phyloP scores from a whole-genome alignment of 2,797 vertebrate species.

The Scolopax bukidnonensis region DNA sequence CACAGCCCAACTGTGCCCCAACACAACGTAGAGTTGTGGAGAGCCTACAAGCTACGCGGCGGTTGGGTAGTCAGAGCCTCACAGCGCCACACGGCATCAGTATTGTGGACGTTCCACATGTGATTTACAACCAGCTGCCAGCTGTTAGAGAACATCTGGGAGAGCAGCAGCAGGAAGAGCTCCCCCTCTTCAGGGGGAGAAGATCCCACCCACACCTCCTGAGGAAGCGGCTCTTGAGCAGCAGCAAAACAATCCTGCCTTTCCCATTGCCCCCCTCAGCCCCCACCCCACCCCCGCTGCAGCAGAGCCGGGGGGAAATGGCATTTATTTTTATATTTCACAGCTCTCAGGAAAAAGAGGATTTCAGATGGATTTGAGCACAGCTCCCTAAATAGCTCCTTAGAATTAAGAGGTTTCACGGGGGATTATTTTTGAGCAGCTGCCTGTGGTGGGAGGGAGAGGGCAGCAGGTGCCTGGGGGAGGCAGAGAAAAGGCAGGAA shows the following conservation, averaged over 20 bases:
- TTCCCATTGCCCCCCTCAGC: not conserved
- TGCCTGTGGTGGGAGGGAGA: not conserved
- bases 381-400: conserved; percentile 60
- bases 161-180: not conserved
- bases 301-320: not conserved
- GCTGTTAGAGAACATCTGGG: not conserved
- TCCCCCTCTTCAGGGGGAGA: not conserved
- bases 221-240: not conserved
- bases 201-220: rapidly evolving
- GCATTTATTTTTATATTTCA: conserved; percentile 6
- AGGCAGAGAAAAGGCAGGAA: not conserved
- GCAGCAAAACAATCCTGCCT: not conserved
- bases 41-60: rapidly evolving
- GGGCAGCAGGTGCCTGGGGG: not conserved
- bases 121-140: not conserved
- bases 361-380: conserved; percentile 56
- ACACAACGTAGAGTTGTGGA: not conserved
- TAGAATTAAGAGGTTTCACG: conserved; percentile 40
- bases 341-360: conserved; percentile 42
- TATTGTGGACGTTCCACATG: rapidly evolving
- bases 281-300: not conserved
- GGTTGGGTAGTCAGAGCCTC: not conserved
- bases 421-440: conserved; percentile 10
- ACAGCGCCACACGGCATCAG: rapidly evolving
- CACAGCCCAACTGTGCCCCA: not conserved